Percentiles rank a stretch among this genome's conserved stretches.
Evolutionary conservation across 2,888 invertebrate genomes (phyloP).

Genomic region (Auanema freiburgensis): DNA sequence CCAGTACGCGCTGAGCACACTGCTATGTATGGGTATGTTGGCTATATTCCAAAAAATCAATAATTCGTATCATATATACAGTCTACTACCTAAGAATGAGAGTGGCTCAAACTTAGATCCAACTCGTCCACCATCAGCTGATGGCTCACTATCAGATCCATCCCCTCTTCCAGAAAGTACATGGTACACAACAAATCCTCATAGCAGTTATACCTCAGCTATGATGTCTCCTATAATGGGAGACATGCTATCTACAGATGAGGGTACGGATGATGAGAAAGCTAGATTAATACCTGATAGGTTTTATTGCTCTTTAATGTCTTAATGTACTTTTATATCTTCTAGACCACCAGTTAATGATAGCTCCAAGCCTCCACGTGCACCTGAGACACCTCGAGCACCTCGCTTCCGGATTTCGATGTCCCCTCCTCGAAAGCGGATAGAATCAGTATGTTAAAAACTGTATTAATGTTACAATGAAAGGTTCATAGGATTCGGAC

Average conservation of each 20-base stretch:
- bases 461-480: neutral
- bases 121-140: conserved; percentile 43
- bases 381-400: conserved; percentile 32
- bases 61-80: neutral
- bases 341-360: neutral
- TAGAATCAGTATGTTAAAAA: neutral
- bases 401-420: conserved; percentile 58
- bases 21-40: conserved; percentile 32
- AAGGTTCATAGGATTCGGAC: conserved; percentile 28
- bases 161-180: conserved; percentile 29
- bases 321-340: neutral
- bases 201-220: conserved; percentile 58
- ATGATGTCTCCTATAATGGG: conserved; percentile 61
- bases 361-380: neutral
- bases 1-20: conserved; percentile 37
- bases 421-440: conserved; percentile 49
- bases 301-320: conserved; percentile 10
- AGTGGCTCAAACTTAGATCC: conserved; percentile 23
- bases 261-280: conserved; percentile 43
- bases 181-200: conserved; percentile 34
- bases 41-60: too few species aligned
- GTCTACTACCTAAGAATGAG: neutral
- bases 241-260: conserved; percentile 42
- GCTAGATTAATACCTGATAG: conserved; percentile 35
- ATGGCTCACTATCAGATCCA: conserved; percentile 36